Evolutionary conservation across 2,113 vertebrate species (phyloP).

Genomic region (Rhinoderma darwinii): DNA sequence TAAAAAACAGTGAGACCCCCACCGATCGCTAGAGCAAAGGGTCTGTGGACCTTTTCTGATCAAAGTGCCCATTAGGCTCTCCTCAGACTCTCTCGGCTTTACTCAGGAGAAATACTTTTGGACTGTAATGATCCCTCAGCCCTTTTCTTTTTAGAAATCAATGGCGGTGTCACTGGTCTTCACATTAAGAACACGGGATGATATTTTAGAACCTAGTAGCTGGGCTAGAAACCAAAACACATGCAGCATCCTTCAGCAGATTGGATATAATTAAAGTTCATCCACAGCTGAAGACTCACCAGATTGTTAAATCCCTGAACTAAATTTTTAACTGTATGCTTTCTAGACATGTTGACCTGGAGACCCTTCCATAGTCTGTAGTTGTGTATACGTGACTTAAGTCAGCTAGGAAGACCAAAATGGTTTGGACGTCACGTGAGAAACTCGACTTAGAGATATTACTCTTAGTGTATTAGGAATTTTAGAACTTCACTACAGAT

Average conservation of each 20-base stretch:
- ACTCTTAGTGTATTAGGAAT: neutral
- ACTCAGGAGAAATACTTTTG: neutral
- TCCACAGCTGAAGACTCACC: neutral
- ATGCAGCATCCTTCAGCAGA: neutral
- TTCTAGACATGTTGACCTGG: neutral
- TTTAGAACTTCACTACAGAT: neutral
- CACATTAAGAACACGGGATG: neutral
- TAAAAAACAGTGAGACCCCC: neutral
- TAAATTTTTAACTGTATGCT: neutral
- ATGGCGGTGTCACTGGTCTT: neutral
- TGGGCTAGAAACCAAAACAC: neutral
- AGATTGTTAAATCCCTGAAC: too few relatives aligned
- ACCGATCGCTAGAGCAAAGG: neutral
- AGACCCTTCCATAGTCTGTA: neutral
- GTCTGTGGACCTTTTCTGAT: neutral
- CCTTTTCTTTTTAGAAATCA: neutral
- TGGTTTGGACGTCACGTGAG: conserved; percentile 23
- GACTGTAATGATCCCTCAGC: neutral
- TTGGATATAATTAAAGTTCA: neutral
- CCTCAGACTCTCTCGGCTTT: neutral
- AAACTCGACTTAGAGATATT: neutral
- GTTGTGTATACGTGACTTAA: conserved; percentile 37
- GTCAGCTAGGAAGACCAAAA: conserved; percentile 21
- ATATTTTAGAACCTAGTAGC: neutral
- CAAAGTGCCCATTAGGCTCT: neutral